Conservation (phyloP, 1,140 invertebrate genomes). For the Tyrophagus putrescentiae region DNA sequence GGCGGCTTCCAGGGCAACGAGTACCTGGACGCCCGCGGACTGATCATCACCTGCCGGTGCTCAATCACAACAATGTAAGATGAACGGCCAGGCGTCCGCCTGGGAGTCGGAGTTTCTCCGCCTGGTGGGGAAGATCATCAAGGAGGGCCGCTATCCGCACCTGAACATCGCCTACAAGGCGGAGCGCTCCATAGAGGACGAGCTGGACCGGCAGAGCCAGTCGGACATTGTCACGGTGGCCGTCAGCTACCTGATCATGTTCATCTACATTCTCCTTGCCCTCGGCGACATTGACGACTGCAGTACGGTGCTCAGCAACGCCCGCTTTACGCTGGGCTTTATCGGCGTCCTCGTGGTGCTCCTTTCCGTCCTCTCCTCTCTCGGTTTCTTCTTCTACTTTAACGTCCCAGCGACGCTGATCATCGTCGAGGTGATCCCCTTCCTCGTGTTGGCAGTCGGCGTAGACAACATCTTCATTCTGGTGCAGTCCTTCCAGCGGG, state of each 20-base stretch:
- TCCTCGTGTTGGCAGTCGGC: conserved; percentile 75
- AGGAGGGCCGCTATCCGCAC: conserved; percentile 17
- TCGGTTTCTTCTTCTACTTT: conserved; percentile 68
- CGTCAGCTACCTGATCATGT: conserved; percentile 94
- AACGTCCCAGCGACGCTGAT: conserved; percentile 63
- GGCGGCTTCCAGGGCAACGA: conserved; percentile 66
- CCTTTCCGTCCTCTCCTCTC: conserved; percentile 56
- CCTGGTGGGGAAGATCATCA: conserved; percentile 14
- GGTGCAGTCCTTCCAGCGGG: conserved; percentile 46
- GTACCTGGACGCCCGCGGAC: conserved; percentile 63
- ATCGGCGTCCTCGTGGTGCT: conserved; percentile 68
- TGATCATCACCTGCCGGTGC: conserved; percentile 79
- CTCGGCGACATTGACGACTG: conserved; percentile 67
- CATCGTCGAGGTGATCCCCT: conserved; percentile 85
- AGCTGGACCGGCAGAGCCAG: conserved; percentile 71
- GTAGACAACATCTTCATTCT: conserved; percentile 92
- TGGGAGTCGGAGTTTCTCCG: conserved; percentile 65
- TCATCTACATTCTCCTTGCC: conserved; percentile 83
- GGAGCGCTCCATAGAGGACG: conserved; percentile 80
- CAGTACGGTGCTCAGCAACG: conserved; percentile 45
- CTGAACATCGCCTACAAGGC: conserved; percentile 35
- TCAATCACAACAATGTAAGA: conserved; percentile 60
- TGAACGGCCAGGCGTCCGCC: conserved; percentile 52
- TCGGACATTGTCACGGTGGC: conserved; percentile 83
- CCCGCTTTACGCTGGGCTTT: conserved; percentile 45